Evolutionary conservation across 2,113 vertebrate species (phyloP), one percentile per base, ranked within the genome.

Genomic region (Eulacestoma nigropectus): DNA sequence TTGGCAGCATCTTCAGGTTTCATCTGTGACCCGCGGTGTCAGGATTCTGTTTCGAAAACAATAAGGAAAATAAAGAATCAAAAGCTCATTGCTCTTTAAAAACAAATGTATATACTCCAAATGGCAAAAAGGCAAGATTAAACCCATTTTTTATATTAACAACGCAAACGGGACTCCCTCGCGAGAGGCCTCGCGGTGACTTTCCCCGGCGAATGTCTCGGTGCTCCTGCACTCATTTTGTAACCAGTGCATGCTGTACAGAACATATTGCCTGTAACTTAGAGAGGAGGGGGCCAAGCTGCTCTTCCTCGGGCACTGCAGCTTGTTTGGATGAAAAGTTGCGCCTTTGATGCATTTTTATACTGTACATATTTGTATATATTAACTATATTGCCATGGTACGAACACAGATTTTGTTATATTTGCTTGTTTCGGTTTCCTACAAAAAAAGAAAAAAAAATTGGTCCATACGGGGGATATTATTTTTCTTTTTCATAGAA

Each of bases 331-430:
- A 93, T 97, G 97, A 95, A 86, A 95, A 95, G 39, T 32, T 62
- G 79, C 74, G 95, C 97, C 93, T 96, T 96, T 92, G 89, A 83
- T 95, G 96, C 95, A 93, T 98, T 98, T 98, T 98, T 97, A 96
- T 98, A 97, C 96, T 98, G 98, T 98, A 97, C 94, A 98, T 98
- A 98, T 94, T 82, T 98, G 98, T 98, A 98, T 97, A 98, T 98
- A 98, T 93, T 90, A 91, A 97, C 97, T 97, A 73, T 96, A 98
- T 96, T 85, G 83, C 97, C 97, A 96, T 97, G 97, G 89, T 98
- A 95, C 30, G 94, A 97, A 98, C 96, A 97, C 97, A 97, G 98
- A 97, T 97, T 97, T 97, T 97, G 96, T 98, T 98, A 97, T 96
- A 97, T 97, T 96, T 90, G 97, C 97, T 96, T 95, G 97, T 97